Evolutionary conservation across 2,797 vertebrate genomes (phyloP), one percentile per base, ranked within the genome.

Genomic region (Parotocinclus haroldoi): DNA sequence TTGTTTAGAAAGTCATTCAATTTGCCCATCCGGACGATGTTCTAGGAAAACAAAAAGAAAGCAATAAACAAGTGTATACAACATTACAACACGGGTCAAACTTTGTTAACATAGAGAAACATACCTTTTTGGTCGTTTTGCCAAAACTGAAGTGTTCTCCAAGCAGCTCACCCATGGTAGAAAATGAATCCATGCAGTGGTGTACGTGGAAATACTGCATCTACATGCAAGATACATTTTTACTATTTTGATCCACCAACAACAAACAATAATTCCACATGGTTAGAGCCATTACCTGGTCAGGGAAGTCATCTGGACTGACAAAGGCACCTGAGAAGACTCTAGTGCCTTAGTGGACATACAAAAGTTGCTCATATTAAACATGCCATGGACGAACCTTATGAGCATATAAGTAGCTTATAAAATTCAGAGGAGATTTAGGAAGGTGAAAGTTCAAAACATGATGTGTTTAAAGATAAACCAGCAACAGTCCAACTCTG

Each of bases 201-300:
- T 87, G 81, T 18, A 72, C 12, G 79, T 79, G 89, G 71, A 86
- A 91, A 79, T 87, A 85, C 73, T 83, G 66, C 81, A 91, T 84
- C 90, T 91, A 53, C 39, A 79, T 58, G 54, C 9, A n/a, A n/a
- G 18, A 37, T 59, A 55, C 18, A 6, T 7, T 42, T 1, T n/a
- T 9, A 1, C 7, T 10, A n/a, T n/a, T n/a, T n/a, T n/a, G n/a
- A n/a, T n/a, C n/a, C n/a, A n/a, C n/a, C n/a, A 38, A 18, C 16
- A 38, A 50, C 12, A 17, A 14, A 51, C 13, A 54, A 36, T 1
- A 27, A 48, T 7, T 48, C 9, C 10, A n/a, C 12, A 37, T 7
- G 7, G 27, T 27, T 36, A n/a, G 5, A 39, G 10, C 13, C 76
- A 82, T 85, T 77, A 91, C 90, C 9, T 91, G 89, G 46, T 87